Conservation (phyloP, 2,797 vertebrate genomes). For the Delichon dasypus region DNA sequence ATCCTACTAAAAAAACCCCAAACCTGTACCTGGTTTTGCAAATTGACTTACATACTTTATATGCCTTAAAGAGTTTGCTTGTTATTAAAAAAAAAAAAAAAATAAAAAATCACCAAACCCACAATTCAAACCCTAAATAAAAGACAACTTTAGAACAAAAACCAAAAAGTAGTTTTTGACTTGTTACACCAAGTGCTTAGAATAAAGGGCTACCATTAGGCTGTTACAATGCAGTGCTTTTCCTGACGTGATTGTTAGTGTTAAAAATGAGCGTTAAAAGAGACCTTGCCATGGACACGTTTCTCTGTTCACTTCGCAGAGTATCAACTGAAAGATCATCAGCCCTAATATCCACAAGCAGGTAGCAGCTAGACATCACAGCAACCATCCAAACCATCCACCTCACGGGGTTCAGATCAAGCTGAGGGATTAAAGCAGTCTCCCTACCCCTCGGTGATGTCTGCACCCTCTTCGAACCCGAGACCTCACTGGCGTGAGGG, state of each 20-base stretch:
- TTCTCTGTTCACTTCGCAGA: conserved; percentile 21
- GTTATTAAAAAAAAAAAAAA: conserved; percentile 23
- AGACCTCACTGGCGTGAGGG: neutral
- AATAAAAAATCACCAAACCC: conserved; percentile 54
- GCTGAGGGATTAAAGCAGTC: neutral
- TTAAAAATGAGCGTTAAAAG: conserved; percentile 41
- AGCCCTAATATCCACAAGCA: conserved; percentile 53
- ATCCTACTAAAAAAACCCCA: conserved; percentile 47
- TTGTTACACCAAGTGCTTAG: conserved; percentile 85
- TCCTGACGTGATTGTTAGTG: conserved; percentile 61
- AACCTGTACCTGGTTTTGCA: conserved; percentile 71
- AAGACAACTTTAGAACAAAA: conserved; percentile 64
- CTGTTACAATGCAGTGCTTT: conserved; percentile 77
- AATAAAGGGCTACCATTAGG: conserved; percentile 74
- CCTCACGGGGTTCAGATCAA: neutral
- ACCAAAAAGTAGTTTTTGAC: conserved; percentile 74
- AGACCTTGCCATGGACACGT: conserved; percentile 61
- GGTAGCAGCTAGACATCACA: conserved; percentile 16
- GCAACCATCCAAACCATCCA: neutral
- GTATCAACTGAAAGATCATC: conserved; percentile 66
- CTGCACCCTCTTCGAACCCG: neutral
- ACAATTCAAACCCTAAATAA: conserved; percentile 68
- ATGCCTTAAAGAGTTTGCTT: conserved; percentile 50
- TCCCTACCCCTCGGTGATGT: neutral
- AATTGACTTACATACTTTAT: conserved; percentile 62